Evolutionary conservation across 2,888 invertebrate species (phyloP), one percentile per base, ranked within the genome.

Genomic region (Exephanes ischioxanthus): DNA sequence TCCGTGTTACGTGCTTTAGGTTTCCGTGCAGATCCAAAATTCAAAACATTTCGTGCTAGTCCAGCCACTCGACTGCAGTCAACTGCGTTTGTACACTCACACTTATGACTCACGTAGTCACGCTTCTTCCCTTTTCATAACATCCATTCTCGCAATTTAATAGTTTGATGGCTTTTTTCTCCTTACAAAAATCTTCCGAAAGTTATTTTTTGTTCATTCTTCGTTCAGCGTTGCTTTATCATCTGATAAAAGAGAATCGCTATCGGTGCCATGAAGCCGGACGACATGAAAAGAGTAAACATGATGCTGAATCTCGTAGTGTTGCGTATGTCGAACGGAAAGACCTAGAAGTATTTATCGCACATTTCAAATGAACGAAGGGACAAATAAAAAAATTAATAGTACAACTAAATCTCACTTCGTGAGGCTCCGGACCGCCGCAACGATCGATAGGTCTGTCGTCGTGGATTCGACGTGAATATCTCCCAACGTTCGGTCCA

Each of bases 311-410:
- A 79, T 63, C 70, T 86, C 53, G 67, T 83, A 1, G 70, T 75
- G 1, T 88, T 87, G 22, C 72, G 45, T 11, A 84, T 80, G 61
- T 87, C 87, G 9, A 88, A 51, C 58, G 88, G 88, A 37, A 87
- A 14, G 33, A 80, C 73, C 87, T 87, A 16, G 4, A 33, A 63
- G 6, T 4, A 26, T 33, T 30, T 14, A 51, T 63, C 6, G 19
- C 41, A 9, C 53, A 58, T 41, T 41, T 53, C 14, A 14, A 51
- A 19, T 19, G 30, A 41, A 19, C 14, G 14, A 55, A 2, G 3
- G 26, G 26, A 26, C 26, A 26, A 26, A 26, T 26, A 26, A 26
- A 26, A 26, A 26, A 26, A 58, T 30, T 5, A 63, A 61, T 2
- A 30, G 14, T 55, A 33, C 5, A 33, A 70, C 14, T 0, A 73